Percentiles rank a stretch among this genome's conserved stretches.
These are phyloP conservation scores for Fissipunctia ypsillon DNA, from an alignment of 2,888 invertebrate genomes.

Conservation along the genomic window DNA sequence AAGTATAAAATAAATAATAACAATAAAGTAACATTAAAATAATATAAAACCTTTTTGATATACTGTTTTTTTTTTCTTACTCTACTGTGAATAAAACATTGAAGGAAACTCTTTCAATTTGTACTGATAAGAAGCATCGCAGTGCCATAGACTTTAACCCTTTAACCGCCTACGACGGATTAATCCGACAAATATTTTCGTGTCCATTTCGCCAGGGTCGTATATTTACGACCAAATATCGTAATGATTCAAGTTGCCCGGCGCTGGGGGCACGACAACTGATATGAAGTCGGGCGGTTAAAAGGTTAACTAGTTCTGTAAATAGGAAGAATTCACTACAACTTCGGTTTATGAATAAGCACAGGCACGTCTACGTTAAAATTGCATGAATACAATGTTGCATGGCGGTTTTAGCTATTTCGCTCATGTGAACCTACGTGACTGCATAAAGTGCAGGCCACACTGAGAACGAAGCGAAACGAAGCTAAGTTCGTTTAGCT, in stretches of 20 bases:
- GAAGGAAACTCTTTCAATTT: background rate
- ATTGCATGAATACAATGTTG: constrained; percentile 9
- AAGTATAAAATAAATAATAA: background rate
- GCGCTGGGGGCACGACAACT: no score
- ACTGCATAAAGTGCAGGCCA: background rate
- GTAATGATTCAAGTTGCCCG: no score
- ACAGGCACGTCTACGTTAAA: background rate
- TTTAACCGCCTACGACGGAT: no score
- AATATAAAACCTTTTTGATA: background rate
- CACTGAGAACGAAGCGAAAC: no score
- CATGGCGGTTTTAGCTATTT: constrained; percentile 5
- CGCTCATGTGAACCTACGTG: background rate
- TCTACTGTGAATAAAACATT: background rate
- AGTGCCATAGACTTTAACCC: background rate
- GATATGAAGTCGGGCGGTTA: no score
- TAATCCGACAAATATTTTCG: no score
- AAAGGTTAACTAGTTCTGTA: background rate
- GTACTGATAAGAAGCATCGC: background rate
- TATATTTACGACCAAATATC: no score
- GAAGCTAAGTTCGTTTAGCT: no score
- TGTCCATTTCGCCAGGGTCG: no score
- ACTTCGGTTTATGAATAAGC: background rate
- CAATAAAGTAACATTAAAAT: background rate
- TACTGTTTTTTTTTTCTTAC: background rate
- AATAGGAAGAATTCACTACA: background rate